Percentiles rank a stretch among this genome's conserved stretches.
These are phyloP conservation scores for Heterocephalus glaber DNA, from an alignment of 2,113 vertebrate genomes.

Conservation along the genomic window DNA sequence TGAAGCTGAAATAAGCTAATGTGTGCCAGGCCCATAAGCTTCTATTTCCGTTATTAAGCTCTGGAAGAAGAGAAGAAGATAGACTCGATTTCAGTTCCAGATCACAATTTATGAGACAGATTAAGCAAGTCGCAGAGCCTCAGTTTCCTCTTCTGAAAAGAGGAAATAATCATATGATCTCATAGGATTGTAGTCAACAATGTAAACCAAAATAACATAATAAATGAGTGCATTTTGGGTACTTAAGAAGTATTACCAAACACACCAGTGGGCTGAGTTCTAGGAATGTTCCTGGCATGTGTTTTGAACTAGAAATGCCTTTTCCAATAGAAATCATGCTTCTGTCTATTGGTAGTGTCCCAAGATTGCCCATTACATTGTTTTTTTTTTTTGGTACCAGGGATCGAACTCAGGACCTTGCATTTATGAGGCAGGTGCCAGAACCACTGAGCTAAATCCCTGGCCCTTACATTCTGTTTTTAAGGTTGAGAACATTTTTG, in stretches of 20 bases:
- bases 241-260: background rate
- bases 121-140: background rate
- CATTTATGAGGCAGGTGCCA: too few species aligned
- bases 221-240: background rate
- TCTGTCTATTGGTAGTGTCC: background rate
- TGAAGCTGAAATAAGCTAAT: background rate
- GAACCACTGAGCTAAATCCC: too few species aligned
- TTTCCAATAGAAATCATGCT: background rate
- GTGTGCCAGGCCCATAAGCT: background rate
- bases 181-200: background rate
- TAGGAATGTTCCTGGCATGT: background rate
- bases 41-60: background rate
- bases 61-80: background rate
- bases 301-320: background rate
- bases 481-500: constrained; percentile 17
- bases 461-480: too few species aligned
- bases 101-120: background rate
- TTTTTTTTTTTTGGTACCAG: too few species aligned
- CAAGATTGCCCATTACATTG: background rate
- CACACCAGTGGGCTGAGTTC: background rate
- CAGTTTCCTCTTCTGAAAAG: background rate
- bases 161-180: background rate
- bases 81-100: background rate
- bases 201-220: background rate
- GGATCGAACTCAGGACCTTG: too few species aligned